Evolutionary conservation across 2,888 invertebrate genomes (phyloP), one percentile per base, ranked within the genome.

Genomic region (Pediacus dermestoides): DNA sequence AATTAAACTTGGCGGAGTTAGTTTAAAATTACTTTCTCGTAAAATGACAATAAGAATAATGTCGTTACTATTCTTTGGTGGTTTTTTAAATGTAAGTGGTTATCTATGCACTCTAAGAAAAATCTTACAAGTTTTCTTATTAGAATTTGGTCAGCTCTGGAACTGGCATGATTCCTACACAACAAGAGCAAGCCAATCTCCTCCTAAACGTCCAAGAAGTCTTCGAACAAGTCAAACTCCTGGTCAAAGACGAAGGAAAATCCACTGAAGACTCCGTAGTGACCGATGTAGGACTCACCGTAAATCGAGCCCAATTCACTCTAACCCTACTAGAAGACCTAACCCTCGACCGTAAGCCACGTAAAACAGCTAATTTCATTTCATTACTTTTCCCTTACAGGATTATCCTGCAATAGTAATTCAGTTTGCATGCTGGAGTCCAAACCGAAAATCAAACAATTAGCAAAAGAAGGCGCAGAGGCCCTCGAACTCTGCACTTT

Each of bases 201-300:
- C 36, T 66, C 25, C 41, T 46, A 12, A 58, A 56, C 28, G 61
- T 65, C 4, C 48, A 64, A 27, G 61, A 65, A 46, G 51, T 66
- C 7, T 61, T 66, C 37, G 55, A 60, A 14, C 45, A 53, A 34
- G 37, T 61, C 4, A 58, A 61, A 48, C 26, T 42, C 9, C 36
- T 60, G 13, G 54, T 58, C 6, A 52, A 53, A 23, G 51, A 55
- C 9, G 63, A 64, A 42, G 48, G 49, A 4, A 48, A 44, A 15
- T 43, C 49, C 10, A 65, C 63, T 25, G 56, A 61, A 34, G 46
- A 47, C 30, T 48, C 61, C 1, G 53, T 63, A 10, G 47, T 47
- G 8, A 21, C 42, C 9, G 65, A 66, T 38, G 42, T 57, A 9
- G 50, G 51, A 13, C 41, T 42, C 30, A 52, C 53, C 25, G 51